Evolutionary conservation across 2,113 vertebrate genomes (phyloP), one percentile per base, ranked within the genome.

Genomic region (Muscicapa adusta): DNA sequence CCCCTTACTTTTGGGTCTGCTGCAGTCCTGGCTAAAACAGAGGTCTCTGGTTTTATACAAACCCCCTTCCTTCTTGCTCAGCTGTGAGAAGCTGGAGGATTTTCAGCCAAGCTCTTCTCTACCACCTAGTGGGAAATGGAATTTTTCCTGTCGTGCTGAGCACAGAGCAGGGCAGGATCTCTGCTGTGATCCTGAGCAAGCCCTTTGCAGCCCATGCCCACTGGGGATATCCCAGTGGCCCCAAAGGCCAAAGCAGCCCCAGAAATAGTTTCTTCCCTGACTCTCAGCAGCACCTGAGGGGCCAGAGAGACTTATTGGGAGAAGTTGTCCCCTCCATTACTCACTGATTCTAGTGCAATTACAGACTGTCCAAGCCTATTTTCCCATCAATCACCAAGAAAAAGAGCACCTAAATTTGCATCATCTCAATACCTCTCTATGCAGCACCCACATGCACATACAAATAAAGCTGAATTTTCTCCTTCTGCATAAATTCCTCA

Each of bases 71-170:
- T 43, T 33, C 16, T 17, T 5, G n/a, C 50, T 93, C 45, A 66
- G 48, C 45, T 68, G 38, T 16, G 57, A 83, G 42, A 82, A 58
- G 33, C 8, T 0, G 29, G 72, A 85, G n/a, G 58, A 60, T 66
- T 84, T 89, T 63, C 63, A 91, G 43, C 33, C 79, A 89, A 94
- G 94, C 94, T 96, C 95, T 68, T 82, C 91, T 84, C 94, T 87
- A 95, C 96, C 96, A 97, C 87, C 97, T 96, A 94, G 96, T 60
- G 96, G 93, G 58, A 92, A 89, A 80, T 2, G 15, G 26, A 54
- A 10, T 68, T 66, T 71, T 74, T 92, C 89, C 77, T 7, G 2
- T 33, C 47, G 4, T 0, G 33, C 19, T 0, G 5, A 84, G 43
- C 17, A 1, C 14, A 5, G 19, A 26, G 23, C 45, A 34, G 62